Base-by-base conservation (phyloP, 2,888 invertebrate genomes). In the Lepidochrysops patricia region DNA sequence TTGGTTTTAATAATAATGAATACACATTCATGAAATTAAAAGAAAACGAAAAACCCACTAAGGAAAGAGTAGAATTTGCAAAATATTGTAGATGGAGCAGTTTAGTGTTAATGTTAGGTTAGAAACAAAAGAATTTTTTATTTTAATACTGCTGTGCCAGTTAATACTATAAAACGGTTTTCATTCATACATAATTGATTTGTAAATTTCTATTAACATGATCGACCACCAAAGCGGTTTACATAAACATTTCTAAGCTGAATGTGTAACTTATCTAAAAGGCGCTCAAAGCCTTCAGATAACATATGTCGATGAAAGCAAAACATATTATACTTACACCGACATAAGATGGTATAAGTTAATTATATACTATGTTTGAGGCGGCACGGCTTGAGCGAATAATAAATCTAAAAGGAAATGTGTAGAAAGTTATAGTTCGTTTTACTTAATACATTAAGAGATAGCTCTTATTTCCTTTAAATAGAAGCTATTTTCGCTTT, bases 331-430 rank as follows among this genome's bases (percentile, higher is more conserved):
- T 7, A 29, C 34, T n/a, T n/a, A 34, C n/a, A 34, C 12, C n/a
- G n/a, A 2, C 34, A 34, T n/a, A 34, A 34, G n/a, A 32, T 32
- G 12, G 32, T n/a, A 37, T 43, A 15, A 43, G 43, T 15, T 43
- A 9, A 43, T 43, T 43, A 23, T 19, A 4, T 19, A 9, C 19
- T 15, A 15, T 43, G 7, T 15, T n/a, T 43, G 19, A 43, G 15
- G 19, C 43, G 50, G 54, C 61, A 48, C 57, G 60, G 32, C 50
- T 50, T 56, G 62, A 60, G 32, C 43, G 52, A 60, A 58, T 62
- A 62, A 63, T 61, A 62, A 62, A 64, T 59, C 6, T 15, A 19
- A 43, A 7, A 25, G 27, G 54, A 50, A 64, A 63, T 60, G 58
- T 60, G 57, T 62, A n/a, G 49, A 49, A 23, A 25, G 25, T 26